These are phyloP conservation scores for Drosophila bocki DNA, from an alignment of 1,140 invertebrate genomes.

Conservation along the genomic window DNA sequence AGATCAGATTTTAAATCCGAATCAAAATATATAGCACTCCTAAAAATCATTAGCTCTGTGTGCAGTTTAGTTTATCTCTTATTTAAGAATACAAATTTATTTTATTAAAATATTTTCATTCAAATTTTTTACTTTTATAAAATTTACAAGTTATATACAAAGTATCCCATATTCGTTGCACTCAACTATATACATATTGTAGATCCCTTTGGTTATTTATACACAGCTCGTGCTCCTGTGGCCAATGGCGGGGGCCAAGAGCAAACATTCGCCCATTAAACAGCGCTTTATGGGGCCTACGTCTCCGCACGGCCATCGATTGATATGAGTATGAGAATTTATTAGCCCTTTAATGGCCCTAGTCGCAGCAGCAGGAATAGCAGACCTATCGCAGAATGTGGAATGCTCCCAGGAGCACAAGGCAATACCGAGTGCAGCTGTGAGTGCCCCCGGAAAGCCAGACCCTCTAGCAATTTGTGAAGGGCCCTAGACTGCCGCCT, in stretches of 20 bases:
- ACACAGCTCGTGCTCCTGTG: slow-evolving; percentile 5
- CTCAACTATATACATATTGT: neutral
- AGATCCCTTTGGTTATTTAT: slow-evolving; percentile 31
- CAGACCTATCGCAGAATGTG: slow-evolving; percentile 12
- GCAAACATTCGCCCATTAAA: slow-evolving; percentile 48
- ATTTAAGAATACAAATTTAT: too few relatives aligned
- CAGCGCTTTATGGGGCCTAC: slow-evolving; percentile 51
- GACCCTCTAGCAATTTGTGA: slow-evolving; percentile 47
- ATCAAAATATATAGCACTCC: too few relatives aligned
- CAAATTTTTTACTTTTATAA: neutral
- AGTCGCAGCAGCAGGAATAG: neutral
- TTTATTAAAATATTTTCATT: neutral
- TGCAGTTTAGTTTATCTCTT: too few relatives aligned
- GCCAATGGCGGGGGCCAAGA: slow-evolving; percentile 1
- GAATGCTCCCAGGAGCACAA: slow-evolving; percentile 3
- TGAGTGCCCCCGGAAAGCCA: slow-evolving; percentile 23
- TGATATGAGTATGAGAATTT: slow-evolving; percentile 64
- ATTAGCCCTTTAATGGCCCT: slow-evolving; percentile 61
- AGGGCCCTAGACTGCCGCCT: slow-evolving; percentile 32
- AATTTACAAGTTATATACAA: neutral
- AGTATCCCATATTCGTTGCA: slow-evolving; percentile 9
- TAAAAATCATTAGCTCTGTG: too few relatives aligned
- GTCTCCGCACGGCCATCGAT: slow-evolving; percentile 45
- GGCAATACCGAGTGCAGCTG: slow-evolving; percentile 40
- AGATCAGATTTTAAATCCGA: too few relatives aligned